These are phyloP conservation scores for Amaurobius ferox DNA, from an alignment of 2,888 invertebrate genomes.

Conservation along the genomic window DNA sequence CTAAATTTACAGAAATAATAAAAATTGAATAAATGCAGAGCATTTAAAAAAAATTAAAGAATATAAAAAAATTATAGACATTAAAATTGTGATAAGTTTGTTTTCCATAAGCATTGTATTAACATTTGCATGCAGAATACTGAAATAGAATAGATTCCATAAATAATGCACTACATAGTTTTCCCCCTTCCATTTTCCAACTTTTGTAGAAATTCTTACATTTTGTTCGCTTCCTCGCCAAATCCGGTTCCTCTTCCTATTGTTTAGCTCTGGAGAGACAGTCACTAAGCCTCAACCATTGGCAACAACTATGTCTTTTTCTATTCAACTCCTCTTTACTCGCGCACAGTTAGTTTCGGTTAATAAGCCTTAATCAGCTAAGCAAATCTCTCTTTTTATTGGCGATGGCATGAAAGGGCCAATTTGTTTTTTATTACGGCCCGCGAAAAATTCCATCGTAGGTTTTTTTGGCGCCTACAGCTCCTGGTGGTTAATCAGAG, in stretches of 20 bases:
- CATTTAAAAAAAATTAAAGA: no score
- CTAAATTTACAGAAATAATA: no score
- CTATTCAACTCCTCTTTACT: conserved; percentile 30
- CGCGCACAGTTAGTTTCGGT: conserved; percentile 60
- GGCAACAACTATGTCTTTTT: conserved; percentile 57
- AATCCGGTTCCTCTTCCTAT: conserved; percentile 11
- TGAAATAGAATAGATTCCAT: no score
- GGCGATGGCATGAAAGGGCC: conserved; percentile 51
- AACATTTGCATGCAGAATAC: no score
- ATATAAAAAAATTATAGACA: no score
- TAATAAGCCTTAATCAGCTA: conserved; percentile 70
- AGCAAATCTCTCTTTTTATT: conserved; percentile 68
- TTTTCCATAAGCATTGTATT: no score
- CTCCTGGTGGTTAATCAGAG: conserved; percentile 55
- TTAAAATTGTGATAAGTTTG: no score
- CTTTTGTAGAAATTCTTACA: no score
- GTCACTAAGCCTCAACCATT: conserved; percentile 23
- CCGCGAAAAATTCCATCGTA: conserved; percentile 61
- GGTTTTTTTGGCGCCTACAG: conserved; percentile 26
- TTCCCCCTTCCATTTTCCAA: no score
- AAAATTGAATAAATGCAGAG: no score
- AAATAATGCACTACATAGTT: no score
- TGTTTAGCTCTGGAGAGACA: conserved; percentile 29
- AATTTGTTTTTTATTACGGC: conserved; percentile 61
- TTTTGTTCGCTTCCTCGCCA: conserved; percentile 45